Base-by-base conservation (phyloP, 2,888 invertebrate species). In the Ormyrus thymus region DNA sequence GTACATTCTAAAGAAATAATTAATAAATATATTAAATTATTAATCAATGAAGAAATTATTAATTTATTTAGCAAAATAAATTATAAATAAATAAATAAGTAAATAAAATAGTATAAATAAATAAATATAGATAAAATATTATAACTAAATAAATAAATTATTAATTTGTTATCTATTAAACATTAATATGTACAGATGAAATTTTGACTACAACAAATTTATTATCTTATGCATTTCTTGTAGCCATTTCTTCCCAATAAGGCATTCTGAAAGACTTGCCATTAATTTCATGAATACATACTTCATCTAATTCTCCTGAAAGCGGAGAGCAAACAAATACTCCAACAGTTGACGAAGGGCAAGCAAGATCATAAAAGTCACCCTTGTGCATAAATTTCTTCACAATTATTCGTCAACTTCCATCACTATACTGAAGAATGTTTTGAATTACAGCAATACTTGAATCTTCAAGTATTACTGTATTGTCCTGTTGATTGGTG, bases 111-210 rank as follows among this genome's bases (percentile, higher is more conserved):
- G 29, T 29, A 29, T 29, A 29, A 29, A 1, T 29, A 29, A 29
- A 29, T 29, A 29, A 29, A 29, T 29, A 29, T 29, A 29, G 29
- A 29, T 29, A 29, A 29, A 29, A 29, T 29, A 29, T 29, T 29
- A 29, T 29, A 29, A 29, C 0, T 29, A 29, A 0, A 29, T 29
- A 1, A 29, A 29, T 29, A 29, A 29, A 29, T 29, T 29, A 29
- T 29, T 29, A 29, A 29, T 29, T 29, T 29, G 0, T 29, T 29
- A 29, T 29, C 29, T 29, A 29, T 29, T 29, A 29, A 29, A 29
- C 29, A 29, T 29, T 29, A 56, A 56, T n/a, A n/a, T 68, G 10
- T 53, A 68, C 10, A 64, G 46, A 45, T 50, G n/a, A 56, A 56
- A n/a, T 56, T 56, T 56, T n/a, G 10, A 56, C 56, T 56, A 56